A percentile compares a stretch with the other conserved stretches of the same genome.
Conservation (phyloP, 92 coral and sea anemone species). For the Palythoa caribaeorum region DNA sequence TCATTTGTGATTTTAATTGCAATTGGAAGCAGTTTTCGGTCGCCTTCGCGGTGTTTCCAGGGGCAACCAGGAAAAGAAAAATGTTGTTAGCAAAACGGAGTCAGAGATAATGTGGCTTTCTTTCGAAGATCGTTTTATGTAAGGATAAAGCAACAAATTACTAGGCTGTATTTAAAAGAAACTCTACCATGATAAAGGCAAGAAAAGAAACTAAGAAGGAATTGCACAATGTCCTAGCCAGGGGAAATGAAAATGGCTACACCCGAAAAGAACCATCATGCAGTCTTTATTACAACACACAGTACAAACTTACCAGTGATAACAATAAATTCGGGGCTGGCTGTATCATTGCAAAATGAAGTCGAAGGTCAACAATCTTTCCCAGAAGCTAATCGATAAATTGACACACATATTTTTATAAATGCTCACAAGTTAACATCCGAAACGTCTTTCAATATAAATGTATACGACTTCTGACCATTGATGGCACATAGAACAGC, state of each 20-base stretch:
- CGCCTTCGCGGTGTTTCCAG: no score
- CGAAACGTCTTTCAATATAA: constrained; percentile 13
- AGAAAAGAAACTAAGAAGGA: background rate
- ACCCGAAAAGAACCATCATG: background rate
- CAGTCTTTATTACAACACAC: background rate
- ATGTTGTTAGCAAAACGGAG: no score
- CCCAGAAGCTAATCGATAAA: constrained; percentile 10
- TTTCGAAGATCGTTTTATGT: background rate
- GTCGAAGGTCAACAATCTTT: constrained; percentile 7
- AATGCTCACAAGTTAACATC: background rate
- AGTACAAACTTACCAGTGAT: background rate
- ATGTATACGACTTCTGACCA: constrained; percentile 23
- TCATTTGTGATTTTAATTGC: no score
- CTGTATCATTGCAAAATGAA: background rate
- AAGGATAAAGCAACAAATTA: background rate
- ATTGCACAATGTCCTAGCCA: background rate
- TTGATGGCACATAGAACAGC: constrained; percentile 14
- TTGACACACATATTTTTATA: background rate
- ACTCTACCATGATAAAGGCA: constrained; percentile 10
- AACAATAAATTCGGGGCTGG: background rate
- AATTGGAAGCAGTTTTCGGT: no score
- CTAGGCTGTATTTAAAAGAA: background rate
- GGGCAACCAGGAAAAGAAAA: no score
- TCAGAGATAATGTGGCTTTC: constrained; percentile 8
- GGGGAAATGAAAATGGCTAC: constrained; percentile 10